A percentile compares a stretch with the other conserved stretches of the same genome.
These are phyloP conservation scores for Andrena marginata DNA, from an alignment of 2,888 invertebrate species.

Conservation along the genomic window DNA sequence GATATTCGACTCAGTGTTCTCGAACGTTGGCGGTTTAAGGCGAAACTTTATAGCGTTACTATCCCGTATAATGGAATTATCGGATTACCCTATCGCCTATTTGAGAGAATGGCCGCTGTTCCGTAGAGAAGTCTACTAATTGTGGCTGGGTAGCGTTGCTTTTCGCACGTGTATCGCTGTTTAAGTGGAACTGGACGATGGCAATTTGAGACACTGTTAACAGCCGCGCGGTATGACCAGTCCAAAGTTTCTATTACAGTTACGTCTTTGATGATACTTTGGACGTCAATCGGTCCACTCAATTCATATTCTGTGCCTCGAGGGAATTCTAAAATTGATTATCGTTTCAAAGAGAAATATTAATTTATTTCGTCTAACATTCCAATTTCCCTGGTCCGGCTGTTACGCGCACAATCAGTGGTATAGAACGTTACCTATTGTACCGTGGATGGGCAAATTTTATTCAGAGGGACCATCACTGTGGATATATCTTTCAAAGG, in stretches of 20 bases:
- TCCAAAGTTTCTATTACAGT: constrained; percentile 37
- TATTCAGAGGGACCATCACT: constrained; percentile 9
- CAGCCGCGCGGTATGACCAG: constrained; percentile 32
- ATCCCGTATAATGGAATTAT: constrained; percentile 25
- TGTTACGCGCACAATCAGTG: not conserved
- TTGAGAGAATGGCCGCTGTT: not conserved
- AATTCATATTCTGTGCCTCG: not conserved
- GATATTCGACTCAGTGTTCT: not conserved
- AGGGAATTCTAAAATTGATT: not conserved
- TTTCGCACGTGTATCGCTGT: constrained; percentile 38
- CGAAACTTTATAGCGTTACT: constrained; percentile 55
- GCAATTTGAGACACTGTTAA: constrained; percentile 76
- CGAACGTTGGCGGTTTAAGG: constrained; percentile 44
- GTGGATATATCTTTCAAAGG: constrained; percentile 46
- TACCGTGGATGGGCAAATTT: constrained; percentile 12
- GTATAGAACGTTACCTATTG: not conserved
- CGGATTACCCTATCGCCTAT: constrained; percentile 40
- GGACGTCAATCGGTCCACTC: too few relatives aligned
- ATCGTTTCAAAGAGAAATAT: not conserved
- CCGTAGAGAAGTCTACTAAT: constrained; percentile 26
- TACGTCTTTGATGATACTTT: too few relatives aligned
- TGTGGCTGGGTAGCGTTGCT: constrained; percentile 17
- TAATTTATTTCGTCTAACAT: not conserved
- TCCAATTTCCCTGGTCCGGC: not conserved
- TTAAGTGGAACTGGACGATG: constrained; percentile 72